These are phyloP conservation scores for Geotrypetes seraphini DNA, from an alignment of 2,797 vertebrate genomes.

Conservation along the genomic window DNA sequence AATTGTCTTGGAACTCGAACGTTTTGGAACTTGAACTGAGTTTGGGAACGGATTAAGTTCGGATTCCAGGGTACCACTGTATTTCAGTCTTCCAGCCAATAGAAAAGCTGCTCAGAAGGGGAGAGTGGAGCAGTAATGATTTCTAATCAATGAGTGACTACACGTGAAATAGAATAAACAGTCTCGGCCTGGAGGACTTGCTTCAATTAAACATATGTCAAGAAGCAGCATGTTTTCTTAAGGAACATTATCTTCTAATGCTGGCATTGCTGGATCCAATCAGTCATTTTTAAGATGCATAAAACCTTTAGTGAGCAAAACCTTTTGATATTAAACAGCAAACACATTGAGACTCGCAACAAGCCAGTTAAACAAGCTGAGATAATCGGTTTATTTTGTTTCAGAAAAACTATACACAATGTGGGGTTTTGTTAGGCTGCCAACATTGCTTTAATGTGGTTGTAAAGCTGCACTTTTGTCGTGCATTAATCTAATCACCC, in stretches of 20 bases:
- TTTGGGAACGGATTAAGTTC: too few relatives aligned
- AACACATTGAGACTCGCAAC: conserved; percentile 17
- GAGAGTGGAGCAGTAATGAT: conserved; percentile 7
- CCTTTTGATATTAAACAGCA: conserved; percentile 41
- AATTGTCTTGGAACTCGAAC: too few relatives aligned
- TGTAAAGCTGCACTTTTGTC: not conserved
- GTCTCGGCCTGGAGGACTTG: conserved; percentile 31
- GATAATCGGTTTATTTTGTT: conserved; percentile 14
- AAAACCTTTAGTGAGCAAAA: conserved; percentile 40
- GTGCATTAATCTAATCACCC: not conserved
- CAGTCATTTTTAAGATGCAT: conserved; percentile 44
- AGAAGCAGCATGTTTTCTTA: conserved; percentile 48
- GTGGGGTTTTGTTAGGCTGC: conserved; percentile 1
- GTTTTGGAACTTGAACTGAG: too few relatives aligned
- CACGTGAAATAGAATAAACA: conserved; percentile 40
- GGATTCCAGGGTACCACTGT: too few relatives aligned
- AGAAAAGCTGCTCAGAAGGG: conserved; percentile 1
- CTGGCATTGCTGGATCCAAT: conserved; percentile 39
- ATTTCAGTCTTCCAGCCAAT: not conserved
- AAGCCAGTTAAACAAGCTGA: conserved; percentile 12
- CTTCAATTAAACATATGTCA: conserved; percentile 53
- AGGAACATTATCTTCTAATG: conserved; percentile 35
- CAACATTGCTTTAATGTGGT: not conserved
- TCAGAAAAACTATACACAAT: conserved; percentile 3
- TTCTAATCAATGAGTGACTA: conserved; percentile 24